phyloP scores from a whole-genome alignment of 2,113 vertebrate species.

The Forbesichthys papilliferus region DNA sequence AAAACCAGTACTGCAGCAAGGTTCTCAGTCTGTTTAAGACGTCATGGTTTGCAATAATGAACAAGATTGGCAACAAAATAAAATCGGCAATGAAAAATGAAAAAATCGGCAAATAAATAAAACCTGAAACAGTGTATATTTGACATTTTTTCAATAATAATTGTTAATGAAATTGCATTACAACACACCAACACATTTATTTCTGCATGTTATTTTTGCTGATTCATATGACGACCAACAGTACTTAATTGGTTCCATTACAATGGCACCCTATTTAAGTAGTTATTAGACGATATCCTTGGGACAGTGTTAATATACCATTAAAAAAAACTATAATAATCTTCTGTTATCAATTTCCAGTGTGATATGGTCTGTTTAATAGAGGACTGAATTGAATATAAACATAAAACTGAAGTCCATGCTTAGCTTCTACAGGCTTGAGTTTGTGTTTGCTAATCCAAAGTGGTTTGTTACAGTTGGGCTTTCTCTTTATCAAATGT shows the following conservation, averaged over 20 bases:
- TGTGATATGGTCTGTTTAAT: conserved; percentile 10
- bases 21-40: background rate
- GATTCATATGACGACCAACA: conserved; percentile 21
- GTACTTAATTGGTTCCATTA: conserved; percentile 21
- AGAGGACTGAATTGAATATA: background rate
- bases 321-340: background rate
- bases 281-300: conserved; percentile 16
- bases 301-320: conserved; percentile 17
- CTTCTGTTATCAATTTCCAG: conserved; percentile 18
- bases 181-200: conserved; percentile 39
- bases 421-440: too few relatives aligned
- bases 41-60: conserved; percentile 18
- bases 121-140: background rate
- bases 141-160: conserved; percentile 19
- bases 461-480: conserved; percentile 3
- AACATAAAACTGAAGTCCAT: too few relatives aligned
- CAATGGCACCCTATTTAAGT: conserved; percentile 3
- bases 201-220: conserved; percentile 31
- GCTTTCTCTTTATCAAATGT: conserved; percentile 70
- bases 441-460: too few relatives aligned
- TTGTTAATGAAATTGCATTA: conserved; percentile 28
- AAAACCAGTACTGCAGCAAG: conserved; percentile 47
- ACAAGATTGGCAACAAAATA: background rate
- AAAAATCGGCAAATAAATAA: background rate
- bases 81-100: background rate